phyloP scores from a whole-genome alignment of 2,797 vertebrate species.

The Anas bernieri region DNA sequence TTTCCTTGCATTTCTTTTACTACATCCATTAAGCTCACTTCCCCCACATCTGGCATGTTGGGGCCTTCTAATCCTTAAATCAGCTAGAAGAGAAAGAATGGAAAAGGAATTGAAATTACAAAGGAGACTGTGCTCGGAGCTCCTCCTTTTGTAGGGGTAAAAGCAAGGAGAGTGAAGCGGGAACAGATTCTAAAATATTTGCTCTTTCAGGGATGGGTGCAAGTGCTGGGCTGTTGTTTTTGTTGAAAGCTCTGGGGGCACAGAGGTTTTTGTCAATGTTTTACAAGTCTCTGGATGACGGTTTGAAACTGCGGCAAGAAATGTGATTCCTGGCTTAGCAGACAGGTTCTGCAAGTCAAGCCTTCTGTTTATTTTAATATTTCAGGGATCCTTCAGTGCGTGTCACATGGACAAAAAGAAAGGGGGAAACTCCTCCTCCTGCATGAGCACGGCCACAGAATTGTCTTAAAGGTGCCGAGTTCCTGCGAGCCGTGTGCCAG shows the following conservation, averaged over 20 bases:
- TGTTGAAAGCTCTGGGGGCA: constrained; percentile 58
- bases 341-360: constrained; percentile 75
- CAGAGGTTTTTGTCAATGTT: constrained; percentile 46
- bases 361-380: constrained; percentile 74
- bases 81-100: constrained; percentile 4
- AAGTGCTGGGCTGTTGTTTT: constrained; percentile 49
- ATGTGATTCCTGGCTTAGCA: constrained; percentile 73
- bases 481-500: neutral
- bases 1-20: constrained; percentile 32
- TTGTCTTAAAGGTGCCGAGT: constrained; percentile 47
- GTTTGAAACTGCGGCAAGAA: constrained; percentile 65
- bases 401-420: constrained; percentile 53
- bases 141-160: neutral
- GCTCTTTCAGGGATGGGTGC: constrained; percentile 58
- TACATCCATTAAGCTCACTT: constrained; percentile 31
- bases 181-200: constrained; percentile 35
- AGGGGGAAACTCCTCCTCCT: constrained; percentile 40
- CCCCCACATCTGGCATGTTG: constrained; percentile 3
- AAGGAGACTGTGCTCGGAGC: neutral
- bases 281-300: constrained; percentile 45
- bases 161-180: neutral
- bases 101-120: constrained; percentile 26
- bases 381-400: constrained; percentile 63
- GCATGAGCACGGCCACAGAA: neutral
- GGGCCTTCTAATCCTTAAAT: constrained; percentile 52